Base-by-base conservation (phyloP, 2,797 vertebrate species). In the Alexandromys oeconomus region DNA sequence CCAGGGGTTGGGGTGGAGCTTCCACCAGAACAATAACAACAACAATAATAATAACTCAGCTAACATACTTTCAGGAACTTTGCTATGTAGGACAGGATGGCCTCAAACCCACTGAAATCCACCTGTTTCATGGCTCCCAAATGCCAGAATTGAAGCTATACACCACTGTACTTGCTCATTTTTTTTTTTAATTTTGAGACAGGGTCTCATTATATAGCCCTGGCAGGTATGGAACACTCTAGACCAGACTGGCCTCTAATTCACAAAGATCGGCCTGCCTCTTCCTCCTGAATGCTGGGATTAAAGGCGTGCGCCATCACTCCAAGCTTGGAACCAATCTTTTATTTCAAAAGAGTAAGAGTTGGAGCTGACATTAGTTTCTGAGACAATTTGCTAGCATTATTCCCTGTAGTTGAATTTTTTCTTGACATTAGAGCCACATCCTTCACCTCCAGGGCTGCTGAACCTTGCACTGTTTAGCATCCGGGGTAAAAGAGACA, bases 401-500 rank as follows among this genome's bases (percentile, higher is more conserved):
- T 80, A 23, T 57, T 92, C 86, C 57, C 40, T 46, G 21, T 12
- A 51, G 77, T 46, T 74, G 15, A 79, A 48, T 82, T 95, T 37
- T 88, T 48, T 46, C 65, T 54, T 77, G 77, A 63, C 59, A 79
- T 57, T 31, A 71, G 13, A 61, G n/a, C 23, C 23, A 67, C 34
- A 27, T 29, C 54, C 84, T 87, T 80, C 51, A 29, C 74, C 43
- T 89, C 59, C n/a, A 12, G 34, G 46, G 40, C 59, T 81, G 21
- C 37, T 85, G 79, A n/a, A 92, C 80, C 51, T 65, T 87, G 57
- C 43, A 17, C 46, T 94, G 48, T 76, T 82, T 31, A 74, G n/a
- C 63, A 76, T 79, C 93, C 61, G 81, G 57, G 85, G 19, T 65
- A 89, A 69, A 57, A 57, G 46, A 90, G 15, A 88, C 65, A 13